Percentiles rank a stretch among this genome's conserved stretches.
phyloP scores from a whole-genome alignment of 2,113 vertebrate species.

The Chascanopsetta lugubris region DNA sequence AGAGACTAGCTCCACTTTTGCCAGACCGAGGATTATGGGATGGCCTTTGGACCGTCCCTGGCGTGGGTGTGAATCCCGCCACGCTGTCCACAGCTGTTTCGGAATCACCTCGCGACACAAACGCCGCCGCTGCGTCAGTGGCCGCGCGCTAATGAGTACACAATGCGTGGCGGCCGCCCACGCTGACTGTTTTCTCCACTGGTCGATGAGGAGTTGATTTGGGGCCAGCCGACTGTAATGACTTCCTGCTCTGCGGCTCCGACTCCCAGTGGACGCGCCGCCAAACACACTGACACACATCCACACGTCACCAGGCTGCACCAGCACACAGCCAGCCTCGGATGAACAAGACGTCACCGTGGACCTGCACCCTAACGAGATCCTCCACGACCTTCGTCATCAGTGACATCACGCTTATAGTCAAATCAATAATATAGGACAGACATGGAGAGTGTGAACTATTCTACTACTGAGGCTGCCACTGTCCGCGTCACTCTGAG shows the following conservation, averaged over 20 bases:
- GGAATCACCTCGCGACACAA: constrained; percentile 4
- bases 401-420: no score
- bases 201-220: constrained; percentile 70
- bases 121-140: constrained; percentile 23
- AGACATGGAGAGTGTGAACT: no score
- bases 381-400: no score
- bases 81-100: constrained; percentile 59
- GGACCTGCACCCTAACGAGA: no score
- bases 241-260: constrained; percentile 29
- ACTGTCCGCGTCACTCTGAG: no score
- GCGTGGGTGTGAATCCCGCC: constrained; percentile 45
- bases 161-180: constrained; percentile 13
- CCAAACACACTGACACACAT: constrained; percentile 46
- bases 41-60: constrained; percentile 52
- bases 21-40: neutral
- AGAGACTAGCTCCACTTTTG: neutral
- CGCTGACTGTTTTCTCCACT: constrained; percentile 51
- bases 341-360: no score
- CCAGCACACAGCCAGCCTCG: no score
- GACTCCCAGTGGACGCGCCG: constrained; percentile 19
- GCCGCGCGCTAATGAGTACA: constrained; percentile 30
- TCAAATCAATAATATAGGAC: no score
- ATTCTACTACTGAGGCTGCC: no score
- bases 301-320: constrained; percentile 11
- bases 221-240: constrained; percentile 38